Conservation (phyloP, 2,113 vertebrate species). For the Athene cunicularia region DNA sequence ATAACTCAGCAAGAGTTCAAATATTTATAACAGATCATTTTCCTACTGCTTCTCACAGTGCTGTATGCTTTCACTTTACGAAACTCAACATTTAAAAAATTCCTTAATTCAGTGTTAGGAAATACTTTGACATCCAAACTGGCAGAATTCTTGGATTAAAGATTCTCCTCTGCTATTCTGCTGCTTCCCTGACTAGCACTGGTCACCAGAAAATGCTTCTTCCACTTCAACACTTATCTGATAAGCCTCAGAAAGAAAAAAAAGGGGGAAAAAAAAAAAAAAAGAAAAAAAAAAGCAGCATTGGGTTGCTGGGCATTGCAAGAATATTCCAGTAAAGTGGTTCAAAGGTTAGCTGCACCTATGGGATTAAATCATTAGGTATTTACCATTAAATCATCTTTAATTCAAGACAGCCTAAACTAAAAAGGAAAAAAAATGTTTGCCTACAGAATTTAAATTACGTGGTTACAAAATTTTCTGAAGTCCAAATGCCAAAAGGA, state of each 20-base stretch:
- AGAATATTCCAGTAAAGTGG: not conserved
- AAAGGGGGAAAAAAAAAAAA: not conserved
- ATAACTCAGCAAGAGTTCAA: conserved; percentile 14
- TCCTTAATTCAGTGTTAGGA: not conserved
- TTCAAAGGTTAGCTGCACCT: not conserved
- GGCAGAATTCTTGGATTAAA: not conserved
- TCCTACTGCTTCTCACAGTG: not conserved
- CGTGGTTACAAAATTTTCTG: not conserved
- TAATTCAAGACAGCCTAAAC: not conserved
- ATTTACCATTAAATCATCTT: not conserved
- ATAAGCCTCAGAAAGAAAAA: not conserved
- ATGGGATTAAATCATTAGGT: not conserved
- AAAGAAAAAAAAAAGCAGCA: not conserved
- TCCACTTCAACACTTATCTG: not conserved
- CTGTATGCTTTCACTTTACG: not conserved
- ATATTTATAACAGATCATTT: conserved; percentile 32
- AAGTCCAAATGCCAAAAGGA: not conserved
- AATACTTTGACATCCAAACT: not conserved
- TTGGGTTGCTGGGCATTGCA: not conserved
- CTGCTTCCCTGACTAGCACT: not conserved
- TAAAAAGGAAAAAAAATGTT: not conserved
- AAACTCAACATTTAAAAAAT: not conserved
- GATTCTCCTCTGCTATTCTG: not conserved
- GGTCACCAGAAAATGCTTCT: not conserved
- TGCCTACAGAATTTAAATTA: not conserved